These are phyloP conservation scores for Rhodeus uyekii DNA, from an alignment of 2,797 vertebrate species.

Conservation along the genomic window DNA sequence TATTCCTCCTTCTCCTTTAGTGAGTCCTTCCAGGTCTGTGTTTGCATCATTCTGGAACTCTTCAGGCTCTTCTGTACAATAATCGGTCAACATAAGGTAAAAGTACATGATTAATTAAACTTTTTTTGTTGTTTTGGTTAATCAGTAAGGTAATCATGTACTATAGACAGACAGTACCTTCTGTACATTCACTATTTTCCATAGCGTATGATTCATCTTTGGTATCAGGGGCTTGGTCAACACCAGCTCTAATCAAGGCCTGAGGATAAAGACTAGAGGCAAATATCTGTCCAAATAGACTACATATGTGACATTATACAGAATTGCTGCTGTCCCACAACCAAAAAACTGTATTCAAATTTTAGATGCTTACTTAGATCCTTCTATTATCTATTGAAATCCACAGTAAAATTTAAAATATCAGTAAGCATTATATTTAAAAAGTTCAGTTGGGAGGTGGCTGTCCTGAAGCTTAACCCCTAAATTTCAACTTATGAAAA, in stretches of 20 bases:
- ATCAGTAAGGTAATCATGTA: neutral
- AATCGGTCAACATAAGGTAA: neutral
- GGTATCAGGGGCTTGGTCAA: conserved; percentile 40
- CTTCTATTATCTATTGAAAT: too few relatives aligned
- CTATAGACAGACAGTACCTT: conserved; percentile 14
- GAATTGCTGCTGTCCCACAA: too few relatives aligned
- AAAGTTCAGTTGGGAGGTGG: too few relatives aligned
- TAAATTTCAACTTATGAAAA: too few relatives aligned
- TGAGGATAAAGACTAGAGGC: conserved; percentile 26
- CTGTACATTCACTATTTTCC: conserved; percentile 55
- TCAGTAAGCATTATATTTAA: too few relatives aligned
- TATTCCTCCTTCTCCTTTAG: neutral
- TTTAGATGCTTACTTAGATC: too few relatives aligned
- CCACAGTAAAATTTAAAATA: too few relatives aligned
- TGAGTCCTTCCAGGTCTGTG: conserved; percentile 45
- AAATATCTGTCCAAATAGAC: neutral
- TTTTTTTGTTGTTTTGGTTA: neutral
- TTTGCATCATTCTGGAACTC: neutral
- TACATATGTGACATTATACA: too few relatives aligned
- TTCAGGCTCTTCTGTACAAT: conserved; percentile 37
- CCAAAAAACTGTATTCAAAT: too few relatives aligned
- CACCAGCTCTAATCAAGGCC: conserved; percentile 67
- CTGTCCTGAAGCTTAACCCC: too few relatives aligned
- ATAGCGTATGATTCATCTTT: conserved; percentile 36
- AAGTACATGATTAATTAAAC: neutral